Evolutionary conservation across 2,113 vertebrate species (phyloP).

Genomic region (Pachyramphus minor): DNA sequence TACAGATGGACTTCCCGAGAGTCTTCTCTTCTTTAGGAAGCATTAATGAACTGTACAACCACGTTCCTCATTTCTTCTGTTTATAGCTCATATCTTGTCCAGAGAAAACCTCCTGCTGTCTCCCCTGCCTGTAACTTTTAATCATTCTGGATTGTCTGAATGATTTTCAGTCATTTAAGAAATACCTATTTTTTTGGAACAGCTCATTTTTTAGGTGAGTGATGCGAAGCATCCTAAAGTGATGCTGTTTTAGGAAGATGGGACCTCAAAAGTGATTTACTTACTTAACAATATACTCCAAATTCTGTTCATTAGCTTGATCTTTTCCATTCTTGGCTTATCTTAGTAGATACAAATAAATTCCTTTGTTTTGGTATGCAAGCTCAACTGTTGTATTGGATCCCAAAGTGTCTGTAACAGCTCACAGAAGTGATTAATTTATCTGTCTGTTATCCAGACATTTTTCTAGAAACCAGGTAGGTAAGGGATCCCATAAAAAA

Average conservation of each 20-base stretch:
- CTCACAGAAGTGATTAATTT: neutral
- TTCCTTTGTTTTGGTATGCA: fast-evolving
- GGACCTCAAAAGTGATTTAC: neutral
- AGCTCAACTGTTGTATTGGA: neutral
- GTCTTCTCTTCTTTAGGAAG: neutral
- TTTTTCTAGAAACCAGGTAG: neutral
- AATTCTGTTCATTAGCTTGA: neutral
- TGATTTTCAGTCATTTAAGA: neutral
- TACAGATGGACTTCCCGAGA: neutral
- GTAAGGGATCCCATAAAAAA: neutral
- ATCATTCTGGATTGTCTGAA: neutral
- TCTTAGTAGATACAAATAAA: neutral
- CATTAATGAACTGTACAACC: neutral
- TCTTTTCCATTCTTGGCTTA: neutral
- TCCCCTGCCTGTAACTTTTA: neutral
- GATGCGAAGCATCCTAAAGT: neutral
- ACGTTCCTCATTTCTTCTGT: neutral
- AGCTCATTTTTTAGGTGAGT: neutral
- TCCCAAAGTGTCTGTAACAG: neutral
- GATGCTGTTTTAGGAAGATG: neutral
- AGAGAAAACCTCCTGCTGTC: neutral
- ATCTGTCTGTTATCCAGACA: neutral
- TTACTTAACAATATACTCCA: neutral
- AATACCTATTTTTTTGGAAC: neutral
- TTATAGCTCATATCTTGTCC: neutral